These are phyloP conservation scores for Diphyllodes magnificus DNA, from an alignment of 2,113 vertebrate genomes.

Conservation along the genomic window DNA sequence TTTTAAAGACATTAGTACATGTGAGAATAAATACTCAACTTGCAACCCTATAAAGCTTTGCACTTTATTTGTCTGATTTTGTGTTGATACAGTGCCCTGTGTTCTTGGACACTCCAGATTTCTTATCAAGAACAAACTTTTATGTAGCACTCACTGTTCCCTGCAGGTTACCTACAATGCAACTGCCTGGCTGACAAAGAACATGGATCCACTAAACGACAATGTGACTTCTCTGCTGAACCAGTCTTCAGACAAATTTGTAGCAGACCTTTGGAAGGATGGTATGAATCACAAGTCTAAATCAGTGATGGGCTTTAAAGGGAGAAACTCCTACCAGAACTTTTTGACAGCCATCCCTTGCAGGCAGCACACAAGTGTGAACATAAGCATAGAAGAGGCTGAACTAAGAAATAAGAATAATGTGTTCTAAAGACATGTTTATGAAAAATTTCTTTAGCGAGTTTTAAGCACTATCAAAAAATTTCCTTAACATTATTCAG, in stretches of 20 bases:
- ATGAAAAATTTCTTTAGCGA: background rate
- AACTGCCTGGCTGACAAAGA: constrained; percentile 90
- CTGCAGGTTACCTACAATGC: constrained; percentile 91
- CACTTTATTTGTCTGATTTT: background rate
- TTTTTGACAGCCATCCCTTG: background rate
- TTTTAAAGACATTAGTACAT: background rate
- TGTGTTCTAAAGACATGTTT: background rate
- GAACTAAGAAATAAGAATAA: background rate
- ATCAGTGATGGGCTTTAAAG: background rate
- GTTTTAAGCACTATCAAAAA: background rate
- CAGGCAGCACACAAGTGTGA: background rate
- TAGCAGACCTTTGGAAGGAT: constrained; percentile 95
- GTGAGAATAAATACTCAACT: background rate
- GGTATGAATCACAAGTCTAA: constrained; percentile 64
- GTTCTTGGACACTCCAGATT: background rate
- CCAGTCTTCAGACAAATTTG: constrained; percentile 88
- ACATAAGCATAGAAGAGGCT: background rate
- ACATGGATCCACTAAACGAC: constrained; percentile 97
- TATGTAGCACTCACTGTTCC: background rate
- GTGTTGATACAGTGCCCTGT: background rate
- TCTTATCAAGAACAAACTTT: background rate
- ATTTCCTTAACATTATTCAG: background rate
- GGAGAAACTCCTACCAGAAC: background rate
- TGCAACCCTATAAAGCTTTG: background rate
- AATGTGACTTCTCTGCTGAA: constrained; percentile 88